These are phyloP conservation scores for Drosophila leonis DNA, from an alignment of 2,888 invertebrate species.

Conservation along the genomic window DNA sequence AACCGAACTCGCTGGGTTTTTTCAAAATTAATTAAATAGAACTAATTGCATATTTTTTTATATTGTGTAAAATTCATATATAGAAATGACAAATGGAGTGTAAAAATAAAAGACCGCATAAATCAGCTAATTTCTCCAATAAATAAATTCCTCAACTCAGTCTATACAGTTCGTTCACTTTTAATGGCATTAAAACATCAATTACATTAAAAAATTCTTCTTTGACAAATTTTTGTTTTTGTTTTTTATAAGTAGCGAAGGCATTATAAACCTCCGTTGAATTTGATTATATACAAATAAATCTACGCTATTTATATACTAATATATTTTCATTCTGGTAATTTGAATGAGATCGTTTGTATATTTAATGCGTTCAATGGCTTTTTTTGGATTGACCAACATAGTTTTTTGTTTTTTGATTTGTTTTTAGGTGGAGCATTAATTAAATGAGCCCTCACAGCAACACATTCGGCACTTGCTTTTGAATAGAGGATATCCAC, in stretches of 20 bases:
- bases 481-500: neutral
- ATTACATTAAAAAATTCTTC: too few relatives aligned
- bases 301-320: neutral
- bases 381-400: slow-evolving; percentile 12
- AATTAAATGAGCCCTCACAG: slow-evolving; percentile 31
- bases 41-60: too few relatives aligned
- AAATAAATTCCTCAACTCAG: too few relatives aligned
- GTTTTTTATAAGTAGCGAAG: too few relatives aligned
- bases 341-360: slow-evolving; percentile 1
- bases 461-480: neutral
- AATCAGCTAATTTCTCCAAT: too few relatives aligned
- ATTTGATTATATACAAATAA: neutral
- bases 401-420: slow-evolving; percentile 6
- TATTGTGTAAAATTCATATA: too few relatives aligned
- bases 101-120: too few relatives aligned
- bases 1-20: too few relatives aligned
- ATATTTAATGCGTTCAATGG: slow-evolving; percentile 45
- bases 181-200: neutral
- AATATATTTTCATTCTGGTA: neutral
- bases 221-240: too few relatives aligned
- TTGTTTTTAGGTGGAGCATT: slow-evolving; percentile 1
- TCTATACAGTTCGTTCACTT: neutral
- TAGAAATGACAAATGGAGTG: too few relatives aligned
- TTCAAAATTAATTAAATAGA: too few relatives aligned
- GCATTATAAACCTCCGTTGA: neutral